Base-by-base conservation (phyloP, 2,888 invertebrate genomes). In the Euplagia quadripunctaria region DNA sequence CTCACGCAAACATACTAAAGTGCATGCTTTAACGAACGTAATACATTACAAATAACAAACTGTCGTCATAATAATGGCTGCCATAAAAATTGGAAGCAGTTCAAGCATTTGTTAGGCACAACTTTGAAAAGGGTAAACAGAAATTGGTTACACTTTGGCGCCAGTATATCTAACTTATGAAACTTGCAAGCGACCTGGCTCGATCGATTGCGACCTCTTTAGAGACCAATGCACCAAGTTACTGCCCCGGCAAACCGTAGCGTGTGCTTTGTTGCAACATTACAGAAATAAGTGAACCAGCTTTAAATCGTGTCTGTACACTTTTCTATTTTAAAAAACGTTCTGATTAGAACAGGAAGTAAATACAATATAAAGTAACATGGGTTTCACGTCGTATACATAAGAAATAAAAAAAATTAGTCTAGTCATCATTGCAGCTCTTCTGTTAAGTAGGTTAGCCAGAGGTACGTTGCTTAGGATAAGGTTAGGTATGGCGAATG, bases 181-280 rank as follows among this genome's bases (percentile, higher is more conserved):
- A 86, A 87, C 86, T 82, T 85, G 84, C 86, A 86, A 77, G 85
- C 90, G 91, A 90, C 91, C 91, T 86, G 90, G 83, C 85, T 82
- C 86, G 94, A 95, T 95, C 95, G 94, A 95, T 95, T 84, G 82
- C 92, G 95, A 95, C 95, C 95, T 91, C 93, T 91, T 95, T 95
- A 90, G 89, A 91, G 95, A 92, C 89, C 95, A 90, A 93, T 95
- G 95, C 95, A 95, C 95, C 93, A 90, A 90, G 90, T 90, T 86
- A 87, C 90, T 88, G 90, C 91, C 93, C 90, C 92, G 93, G 91
- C 86, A 90, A 92, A 89, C 88, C 87, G 88, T 86, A 83, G 84
- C 86, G 84, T 85, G 76, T 77, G 82, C 85, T 82, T 83, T 80
- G 82, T 79, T 85, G 80, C 61, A 20, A 61, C 74, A 79, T 77